Evolutionary conservation across 1,140 invertebrate genomes (phyloP), one percentile per base, ranked within the genome.

Genomic region (Lamellibrachia luymesi): DNA sequence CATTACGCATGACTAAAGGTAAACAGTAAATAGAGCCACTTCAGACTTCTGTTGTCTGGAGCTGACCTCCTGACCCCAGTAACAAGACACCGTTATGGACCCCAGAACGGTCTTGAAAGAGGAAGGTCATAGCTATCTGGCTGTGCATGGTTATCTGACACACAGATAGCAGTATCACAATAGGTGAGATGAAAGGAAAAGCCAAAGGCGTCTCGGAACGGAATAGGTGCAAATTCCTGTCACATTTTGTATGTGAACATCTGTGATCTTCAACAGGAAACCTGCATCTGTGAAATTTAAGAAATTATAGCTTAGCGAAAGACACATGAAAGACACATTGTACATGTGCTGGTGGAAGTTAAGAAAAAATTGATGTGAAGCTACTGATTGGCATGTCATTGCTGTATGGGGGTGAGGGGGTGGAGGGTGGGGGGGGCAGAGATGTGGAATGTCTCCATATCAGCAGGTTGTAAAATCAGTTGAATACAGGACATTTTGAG

Each of bases 31-130:
- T 17, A 22, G 52, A 17, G 64, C 7, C 64, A 0, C 1, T 80
- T 80, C 2, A 22, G 64, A 17, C 8, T 80, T 8, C 25, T 22
- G 13, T 80, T 80, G 13, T 80, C 13, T 80, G 8, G 64, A 80
- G 13, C 64, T 80, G 64, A 80, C 64, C 64, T 80, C 13, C 13
- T 80, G 64, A 80, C 64, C 64, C 64, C 64, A 10, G 64, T 80
- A 80, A 80, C 64, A 80, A 80, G 64, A 80, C 64, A 80, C 64
- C 64, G 64, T 80, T 80, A 80, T 80, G 64, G 64, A 80, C 64
- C 64, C 64, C 64, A 80, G 17, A 80, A 80, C 64, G 1, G 64
- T 38, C 38, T 38, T 80, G 64, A 80, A 80, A 80, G 64, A 22
- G 64, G 64, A 17, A 22, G 64, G 64, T 80, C 64, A 80, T 17